Base-by-base conservation (phyloP, 2,888 invertebrate genomes). In the Xylota segnis region DNA sequence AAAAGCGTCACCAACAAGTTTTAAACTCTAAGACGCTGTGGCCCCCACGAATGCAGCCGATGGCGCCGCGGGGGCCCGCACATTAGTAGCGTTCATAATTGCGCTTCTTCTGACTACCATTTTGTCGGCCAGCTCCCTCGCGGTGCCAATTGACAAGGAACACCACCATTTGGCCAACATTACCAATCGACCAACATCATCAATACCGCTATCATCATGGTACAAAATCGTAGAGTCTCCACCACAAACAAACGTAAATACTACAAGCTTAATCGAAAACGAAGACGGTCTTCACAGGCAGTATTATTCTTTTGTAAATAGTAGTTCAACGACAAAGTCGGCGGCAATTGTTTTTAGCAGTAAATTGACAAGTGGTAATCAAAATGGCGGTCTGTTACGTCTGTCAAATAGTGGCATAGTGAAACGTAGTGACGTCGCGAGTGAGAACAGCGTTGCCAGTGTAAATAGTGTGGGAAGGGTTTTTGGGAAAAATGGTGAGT, bases 21-120 rank as follows among this genome's bases (percentile, higher is more conserved):
- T 7, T 29, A 27, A 59, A 10, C 16, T 89, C 89, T 89, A 89
- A 90, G 89, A 90, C 91, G 90, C 90, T 91, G 91, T 91, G 91
- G 92, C 91, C 92, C 92, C 92, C 91, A 91, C 90, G 91, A 89
- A 90, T 90, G 89, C 91, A 90, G 90, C 90, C 89, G 90, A 90
- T 89, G 91, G 92, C 91, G 91, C 91, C 92, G 92, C 92, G 92
- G 92, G 91, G 92, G 92, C 92, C 91, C 90, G 89, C 90, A 90
- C 89, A 89, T 82, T 89, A 88, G 78, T 88, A 83, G 89, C 90
- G 87, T 89, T 89, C 87, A 78, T 89, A 82, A 74, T 90, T 88
- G 89, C 90, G 89, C 89, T 92, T 87, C 88, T 90, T 89, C 88
- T 90, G 89, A 90, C 89, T 88, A 87, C 87, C 68, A 83, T 89